A percentile compares a stretch with the other conserved stretches of the same genome.
Conservation (phyloP, 2,113 vertebrate genomes). For the Cyprinodon brontotheroides region DNA sequence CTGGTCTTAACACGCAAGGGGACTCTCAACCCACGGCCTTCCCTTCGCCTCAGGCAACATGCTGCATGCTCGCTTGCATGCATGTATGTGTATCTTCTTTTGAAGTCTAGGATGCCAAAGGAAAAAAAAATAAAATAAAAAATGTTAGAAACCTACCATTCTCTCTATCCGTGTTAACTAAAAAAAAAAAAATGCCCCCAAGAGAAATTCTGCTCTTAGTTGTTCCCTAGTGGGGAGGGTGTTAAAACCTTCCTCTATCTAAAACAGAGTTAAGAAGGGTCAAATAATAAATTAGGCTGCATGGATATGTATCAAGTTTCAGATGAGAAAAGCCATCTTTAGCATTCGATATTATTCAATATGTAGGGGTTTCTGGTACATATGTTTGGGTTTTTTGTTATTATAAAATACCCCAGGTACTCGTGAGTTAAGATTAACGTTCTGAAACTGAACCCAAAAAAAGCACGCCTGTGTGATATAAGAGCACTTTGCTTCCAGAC, state of each 20-base stretch:
- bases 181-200: conserved; percentile 33
- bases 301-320: not conserved
- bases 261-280: conserved; percentile 3
- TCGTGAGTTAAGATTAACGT: conserved; percentile 31
- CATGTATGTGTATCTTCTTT: conserved; percentile 26
- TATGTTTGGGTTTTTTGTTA: too few relatives aligned
- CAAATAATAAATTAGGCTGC: not conserved
- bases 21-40: conserved; percentile 63
- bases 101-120: conserved; percentile 13
- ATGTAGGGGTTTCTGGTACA: not conserved
- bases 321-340: not conserved
- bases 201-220: conserved; percentile 44
- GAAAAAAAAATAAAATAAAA: conserved; percentile 1
- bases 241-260: conserved; percentile 22
- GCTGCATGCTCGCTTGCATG: conserved; percentile 41
- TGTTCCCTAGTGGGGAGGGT: conserved; percentile 50
- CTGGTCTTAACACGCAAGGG: conserved; percentile 62
- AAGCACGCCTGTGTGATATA: not conserved
- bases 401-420: conserved; percentile 17
- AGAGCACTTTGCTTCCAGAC: not conserved
- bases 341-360: not conserved
- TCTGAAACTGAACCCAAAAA: conserved; percentile 49
- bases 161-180: conserved; percentile 26
- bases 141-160: conserved; percentile 12
- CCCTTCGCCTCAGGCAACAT: conserved; percentile 60